A percentile compares a stretch with the other conserved stretches of the same genome.
phyloP scores from a whole-genome alignment of 2,797 vertebrate species.

The Acanthis flammea region DNA sequence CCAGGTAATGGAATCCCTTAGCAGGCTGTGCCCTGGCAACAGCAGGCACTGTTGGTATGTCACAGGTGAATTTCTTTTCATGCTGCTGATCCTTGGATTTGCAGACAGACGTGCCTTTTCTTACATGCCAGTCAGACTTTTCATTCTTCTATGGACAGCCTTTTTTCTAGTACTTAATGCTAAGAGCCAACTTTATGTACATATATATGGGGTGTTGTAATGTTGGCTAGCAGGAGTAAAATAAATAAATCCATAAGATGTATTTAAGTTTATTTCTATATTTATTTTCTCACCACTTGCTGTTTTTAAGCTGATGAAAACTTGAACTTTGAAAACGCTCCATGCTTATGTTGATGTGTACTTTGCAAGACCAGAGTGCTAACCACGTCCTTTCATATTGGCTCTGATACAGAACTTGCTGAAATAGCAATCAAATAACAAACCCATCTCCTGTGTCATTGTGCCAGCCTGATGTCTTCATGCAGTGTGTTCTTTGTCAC shows the following conservation, averaged over 20 bases:
- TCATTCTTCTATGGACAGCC: background rate
- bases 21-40: background rate
- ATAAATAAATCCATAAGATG: background rate
- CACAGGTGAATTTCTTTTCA: background rate
- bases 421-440: background rate
- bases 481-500: constrained; percentile 5
- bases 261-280: background rate
- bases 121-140: background rate
- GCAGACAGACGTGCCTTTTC: background rate
- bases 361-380: background rate
- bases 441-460: background rate
- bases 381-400: background rate
- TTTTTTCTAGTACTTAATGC: background rate
- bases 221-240: background rate
- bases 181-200: background rate
- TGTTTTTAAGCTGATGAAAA: background rate
- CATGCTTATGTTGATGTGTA: background rate
- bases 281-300: background rate
- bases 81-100: background rate
- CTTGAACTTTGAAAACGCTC: background rate
- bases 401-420: background rate
- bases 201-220: background rate
- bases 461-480: background rate
- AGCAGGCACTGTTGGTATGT: background rate
- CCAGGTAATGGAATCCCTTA: background rate